Conservation (phyloP, 2,888 invertebrate genomes). For the Epirrita christyi region DNA sequence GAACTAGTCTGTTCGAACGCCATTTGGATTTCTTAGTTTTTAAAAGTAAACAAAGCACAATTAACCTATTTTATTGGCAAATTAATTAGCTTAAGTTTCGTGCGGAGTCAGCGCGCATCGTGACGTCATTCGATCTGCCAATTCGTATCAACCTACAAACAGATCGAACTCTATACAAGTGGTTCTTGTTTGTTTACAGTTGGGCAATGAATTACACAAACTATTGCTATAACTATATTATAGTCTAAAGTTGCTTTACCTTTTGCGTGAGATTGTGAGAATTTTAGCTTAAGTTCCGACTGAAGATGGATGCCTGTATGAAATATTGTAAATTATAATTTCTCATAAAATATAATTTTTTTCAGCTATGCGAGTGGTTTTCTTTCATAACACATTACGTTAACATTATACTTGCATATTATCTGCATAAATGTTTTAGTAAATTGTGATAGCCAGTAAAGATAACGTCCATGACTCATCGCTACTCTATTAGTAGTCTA, state of each 20-base stretch:
- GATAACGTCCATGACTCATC: constrained; percentile 16
- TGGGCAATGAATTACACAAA: constrained; percentile 78
- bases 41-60: constrained; percentile 59
- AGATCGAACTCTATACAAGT: constrained; percentile 73
- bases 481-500: constrained; percentile 16
- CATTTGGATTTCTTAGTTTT: constrained; percentile 42
- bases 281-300: constrained; percentile 86
- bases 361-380: constrained; percentile 81
- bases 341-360: constrained; percentile 86
- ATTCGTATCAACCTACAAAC: constrained; percentile 65
- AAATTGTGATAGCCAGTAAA: constrained; percentile 14
- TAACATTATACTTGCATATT: constrained; percentile 1
- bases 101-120: constrained; percentile 44
- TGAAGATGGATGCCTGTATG: constrained; percentile 85
- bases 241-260: constrained; percentile 86
- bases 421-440: constrained; percentile 27
- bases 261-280: constrained; percentile 85
- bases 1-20: background rate
- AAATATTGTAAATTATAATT: constrained; percentile 86
- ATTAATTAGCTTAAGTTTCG: constrained; percentile 45
- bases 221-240: constrained; percentile 84
- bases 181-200: constrained; percentile 73
- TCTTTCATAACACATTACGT: constrained; percentile 45
- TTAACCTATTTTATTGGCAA: constrained; percentile 48
- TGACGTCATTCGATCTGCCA: constrained; percentile 47